Percentiles rank a stretch among this genome's conserved stretches.
phyloP scores from a whole-genome alignment of 2,888 invertebrate species.

The Leucophenga montana region DNA sequence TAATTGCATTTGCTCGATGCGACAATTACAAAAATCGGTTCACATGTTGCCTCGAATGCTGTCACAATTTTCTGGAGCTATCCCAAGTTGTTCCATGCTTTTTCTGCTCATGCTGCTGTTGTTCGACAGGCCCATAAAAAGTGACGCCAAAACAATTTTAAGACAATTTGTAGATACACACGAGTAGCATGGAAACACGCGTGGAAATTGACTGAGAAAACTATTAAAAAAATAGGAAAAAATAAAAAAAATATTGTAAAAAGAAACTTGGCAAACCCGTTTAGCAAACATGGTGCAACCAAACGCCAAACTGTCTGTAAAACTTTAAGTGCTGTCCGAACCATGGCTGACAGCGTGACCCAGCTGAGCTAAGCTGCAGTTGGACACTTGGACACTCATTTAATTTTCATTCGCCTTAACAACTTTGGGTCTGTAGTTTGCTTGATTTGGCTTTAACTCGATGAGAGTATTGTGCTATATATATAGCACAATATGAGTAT shows the following conservation, averaged over 20 bases:
- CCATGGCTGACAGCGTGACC: neutral
- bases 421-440: slow-evolving; percentile 4
- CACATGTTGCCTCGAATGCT: no score
- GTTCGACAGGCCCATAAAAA: slow-evolving; percentile 10
- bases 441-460: neutral
- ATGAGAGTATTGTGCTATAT: neutral
- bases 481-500: neutral
- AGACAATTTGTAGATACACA: slow-evolving; percentile 15
- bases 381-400: slow-evolving; percentile 13
- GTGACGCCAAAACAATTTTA: slow-evolving; percentile 24
- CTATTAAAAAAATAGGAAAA: neutral
- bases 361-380: neutral
- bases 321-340: slow-evolving; percentile 4
- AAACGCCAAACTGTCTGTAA: slow-evolving; percentile 7
- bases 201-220: slow-evolving; percentile 4
- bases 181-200: neutral
- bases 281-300: slow-evolving; percentile 3
- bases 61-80: neutral
- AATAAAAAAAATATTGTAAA: no score
- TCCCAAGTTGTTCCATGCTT: no score
- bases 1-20: slow-evolving; percentile 14
- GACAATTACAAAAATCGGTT: neutral
- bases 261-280: slow-evolving; percentile 22
- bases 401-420: slow-evolving; percentile 24
- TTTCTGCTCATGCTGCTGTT: no score